Conservation (phyloP, 2,888 invertebrate genomes). For the Carterocephalus palaemon region DNA sequence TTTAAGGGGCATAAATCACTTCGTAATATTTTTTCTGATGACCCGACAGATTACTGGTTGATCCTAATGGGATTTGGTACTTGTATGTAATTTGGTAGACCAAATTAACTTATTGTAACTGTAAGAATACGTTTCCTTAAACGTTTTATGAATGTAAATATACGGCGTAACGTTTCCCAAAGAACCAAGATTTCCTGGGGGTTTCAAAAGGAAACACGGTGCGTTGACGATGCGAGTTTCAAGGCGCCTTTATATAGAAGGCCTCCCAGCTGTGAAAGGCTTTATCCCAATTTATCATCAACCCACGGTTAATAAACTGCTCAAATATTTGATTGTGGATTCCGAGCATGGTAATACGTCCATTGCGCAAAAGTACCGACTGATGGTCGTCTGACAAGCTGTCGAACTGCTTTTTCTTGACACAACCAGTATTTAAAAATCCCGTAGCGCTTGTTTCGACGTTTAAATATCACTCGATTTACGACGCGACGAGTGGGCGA, state of each 20-base stretch:
- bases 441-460: constrained; percentile 3
- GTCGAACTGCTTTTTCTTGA: constrained; percentile 10
- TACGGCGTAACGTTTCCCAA: too few relatives aligned
- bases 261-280: not conserved
- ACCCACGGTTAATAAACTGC: not conserved
- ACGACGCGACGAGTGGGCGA: constrained; percentile 3
- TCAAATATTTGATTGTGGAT: constrained; percentile 7
- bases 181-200: too few relatives aligned
- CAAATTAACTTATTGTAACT: too few relatives aligned
- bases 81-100: not conserved
- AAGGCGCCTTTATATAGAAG: too few relatives aligned
- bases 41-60: not conserved
- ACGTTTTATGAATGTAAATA: too few relatives aligned
- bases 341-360: constrained; percentile 4
- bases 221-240: too few relatives aligned
- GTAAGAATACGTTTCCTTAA: too few relatives aligned
- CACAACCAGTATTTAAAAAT: constrained; percentile 3
- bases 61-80: not conserved
- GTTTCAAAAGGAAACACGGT: too few relatives aligned
- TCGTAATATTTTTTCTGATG: constrained; percentile 12
- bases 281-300: not conserved
- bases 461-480: constrained; percentile 15
- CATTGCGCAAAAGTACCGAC: constrained; percentile 12
- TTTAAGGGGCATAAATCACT: constrained; percentile 16
- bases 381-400: constrained; percentile 12